phyloP scores from a whole-genome alignment of 2,113 vertebrate genomes.

The Phyllopteryx taeniolatus region DNA sequence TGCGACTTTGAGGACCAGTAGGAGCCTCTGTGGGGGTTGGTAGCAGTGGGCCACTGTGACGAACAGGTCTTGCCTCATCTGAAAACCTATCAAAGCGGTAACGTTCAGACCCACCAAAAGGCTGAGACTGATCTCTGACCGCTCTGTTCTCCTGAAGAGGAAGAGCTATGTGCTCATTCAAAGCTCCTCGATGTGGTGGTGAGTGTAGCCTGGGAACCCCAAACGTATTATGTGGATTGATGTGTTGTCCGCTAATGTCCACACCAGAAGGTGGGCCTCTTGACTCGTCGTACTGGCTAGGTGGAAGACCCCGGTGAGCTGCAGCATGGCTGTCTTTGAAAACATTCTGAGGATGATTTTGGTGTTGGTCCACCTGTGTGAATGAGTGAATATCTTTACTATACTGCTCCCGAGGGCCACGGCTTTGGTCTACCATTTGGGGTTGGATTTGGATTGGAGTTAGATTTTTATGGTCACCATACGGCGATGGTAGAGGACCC shows the following conservation, averaged over 20 bases:
- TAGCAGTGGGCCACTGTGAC: constrained; percentile 80
- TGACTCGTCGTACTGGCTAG: constrained; percentile 76
- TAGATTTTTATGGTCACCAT: constrained; percentile 77
- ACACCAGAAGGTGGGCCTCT: constrained; percentile 55
- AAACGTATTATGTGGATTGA: constrained; percentile 74
- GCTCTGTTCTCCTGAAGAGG: constrained; percentile 75
- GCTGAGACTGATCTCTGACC: constrained; percentile 60
- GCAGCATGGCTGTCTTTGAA: constrained; percentile 64
- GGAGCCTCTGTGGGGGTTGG: constrained; percentile 79
- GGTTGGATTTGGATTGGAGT: constrained; percentile 51
- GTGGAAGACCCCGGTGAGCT: constrained; percentile 61
- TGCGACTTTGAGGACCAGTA: constrained; percentile 46
- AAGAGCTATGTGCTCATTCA: constrained; percentile 81
- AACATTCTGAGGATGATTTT: constrained; percentile 43
- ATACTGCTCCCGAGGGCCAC: constrained; percentile 58
- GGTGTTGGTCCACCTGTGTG: constrained; percentile 58
- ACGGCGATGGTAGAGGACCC: constrained; percentile 75
- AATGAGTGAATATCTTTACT: constrained; percentile 58
- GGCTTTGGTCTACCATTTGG: constrained; percentile 45
- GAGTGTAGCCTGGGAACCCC: constrained; percentile 75
- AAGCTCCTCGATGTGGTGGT: constrained; percentile 79
- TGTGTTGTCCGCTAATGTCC: constrained; percentile 64
- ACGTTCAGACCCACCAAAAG: constrained; percentile 80
- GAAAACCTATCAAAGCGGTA: constrained; percentile 80
- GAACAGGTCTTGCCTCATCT: constrained; percentile 75